These are phyloP conservation scores for Morpho achilles DNA, from an alignment of 2,888 invertebrate species.

Conservation along the genomic window DNA sequence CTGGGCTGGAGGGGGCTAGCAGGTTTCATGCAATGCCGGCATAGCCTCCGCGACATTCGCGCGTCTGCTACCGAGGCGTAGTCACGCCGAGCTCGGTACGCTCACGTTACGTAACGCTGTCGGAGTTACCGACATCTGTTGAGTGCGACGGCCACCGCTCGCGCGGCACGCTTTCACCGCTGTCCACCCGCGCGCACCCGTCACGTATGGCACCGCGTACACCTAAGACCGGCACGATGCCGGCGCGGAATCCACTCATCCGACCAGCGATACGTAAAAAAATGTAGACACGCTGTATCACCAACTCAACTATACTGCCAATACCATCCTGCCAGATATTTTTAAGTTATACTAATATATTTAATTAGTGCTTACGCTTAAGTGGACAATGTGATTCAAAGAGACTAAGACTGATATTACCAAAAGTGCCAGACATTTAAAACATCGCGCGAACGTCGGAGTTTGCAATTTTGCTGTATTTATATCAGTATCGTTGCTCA, in stretches of 20 bases:
- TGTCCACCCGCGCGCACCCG: constrained; percentile 57
- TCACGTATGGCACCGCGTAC: constrained; percentile 49
- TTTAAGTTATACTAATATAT: constrained; percentile 30
- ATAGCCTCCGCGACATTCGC: constrained; percentile 61
- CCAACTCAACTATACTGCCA: constrained; percentile 47
- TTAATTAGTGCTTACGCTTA: constrained; percentile 55
- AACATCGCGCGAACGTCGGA: constrained; percentile 19
- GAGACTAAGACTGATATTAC: constrained; percentile 43
- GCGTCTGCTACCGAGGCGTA: constrained; percentile 59
- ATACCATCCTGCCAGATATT: constrained; percentile 38
- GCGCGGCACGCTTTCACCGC: constrained; percentile 70
- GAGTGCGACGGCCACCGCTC: constrained; percentile 51
- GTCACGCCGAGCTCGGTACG: constrained; percentile 54
- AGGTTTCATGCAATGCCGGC: constrained; percentile 39
- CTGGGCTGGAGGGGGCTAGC: constrained; percentile 27
- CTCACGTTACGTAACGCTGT: constrained; percentile 61
- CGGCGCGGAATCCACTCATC: constrained; percentile 46
- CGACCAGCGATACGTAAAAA: constrained; percentile 48
- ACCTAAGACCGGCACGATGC: constrained; percentile 39
- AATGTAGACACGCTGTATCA: constrained; percentile 41
- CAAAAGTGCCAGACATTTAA: constrained; percentile 16
- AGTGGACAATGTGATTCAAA: constrained; percentile 32
- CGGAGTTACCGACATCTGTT: constrained; percentile 61
- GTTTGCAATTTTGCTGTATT: constrained; percentile 43
- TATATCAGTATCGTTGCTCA: constrained; percentile 47